phyloP scores from a whole-genome alignment of 2,113 vertebrate genomes.

The Barbus barbus region DNA sequence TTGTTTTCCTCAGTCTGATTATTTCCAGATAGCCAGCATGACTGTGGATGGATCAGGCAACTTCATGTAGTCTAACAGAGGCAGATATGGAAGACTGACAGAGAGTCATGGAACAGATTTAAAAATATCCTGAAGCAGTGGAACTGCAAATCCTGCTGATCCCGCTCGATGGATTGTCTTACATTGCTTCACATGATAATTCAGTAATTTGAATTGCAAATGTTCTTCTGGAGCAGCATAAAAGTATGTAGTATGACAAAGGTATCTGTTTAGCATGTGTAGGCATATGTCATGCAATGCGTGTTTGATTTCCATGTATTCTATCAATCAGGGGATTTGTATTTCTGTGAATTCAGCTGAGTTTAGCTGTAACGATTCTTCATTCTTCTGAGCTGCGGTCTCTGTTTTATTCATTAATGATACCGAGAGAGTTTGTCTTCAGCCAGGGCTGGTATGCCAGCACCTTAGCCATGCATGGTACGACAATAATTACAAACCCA shows the following conservation, averaged over 20 bases:
- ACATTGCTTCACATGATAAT: not conserved
- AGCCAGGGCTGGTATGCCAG: constrained; percentile 28
- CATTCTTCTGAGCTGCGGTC: not conserved
- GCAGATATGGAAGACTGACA: constrained; percentile 19
- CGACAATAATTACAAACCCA: constrained; percentile 38
- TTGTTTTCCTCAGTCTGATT: constrained; percentile 41
- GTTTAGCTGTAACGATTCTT: constrained; percentile 5
- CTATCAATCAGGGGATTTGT: constrained; percentile 4
- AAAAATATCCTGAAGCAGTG: not conserved
- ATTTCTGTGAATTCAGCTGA: not conserved
- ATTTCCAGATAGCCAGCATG: constrained; percentile 47
- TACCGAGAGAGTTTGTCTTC: not conserved
- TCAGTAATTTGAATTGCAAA: not conserved
- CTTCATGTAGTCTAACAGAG: constrained; percentile 27
- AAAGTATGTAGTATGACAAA: not conserved
- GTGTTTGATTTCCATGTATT: not conserved
- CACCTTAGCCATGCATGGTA: constrained; percentile 34
- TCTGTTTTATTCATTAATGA: constrained; percentile 48
- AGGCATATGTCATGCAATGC: constrained; percentile 13
- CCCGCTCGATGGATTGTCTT: not conserved
- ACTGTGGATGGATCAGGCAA: not conserved
- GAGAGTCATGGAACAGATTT: not conserved
- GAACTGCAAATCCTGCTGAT: not conserved
- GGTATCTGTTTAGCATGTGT: not conserved
- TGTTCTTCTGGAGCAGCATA: not conserved